Conservation (phyloP, 1,140 invertebrate species). For the Euglossa dilemma region DNA sequence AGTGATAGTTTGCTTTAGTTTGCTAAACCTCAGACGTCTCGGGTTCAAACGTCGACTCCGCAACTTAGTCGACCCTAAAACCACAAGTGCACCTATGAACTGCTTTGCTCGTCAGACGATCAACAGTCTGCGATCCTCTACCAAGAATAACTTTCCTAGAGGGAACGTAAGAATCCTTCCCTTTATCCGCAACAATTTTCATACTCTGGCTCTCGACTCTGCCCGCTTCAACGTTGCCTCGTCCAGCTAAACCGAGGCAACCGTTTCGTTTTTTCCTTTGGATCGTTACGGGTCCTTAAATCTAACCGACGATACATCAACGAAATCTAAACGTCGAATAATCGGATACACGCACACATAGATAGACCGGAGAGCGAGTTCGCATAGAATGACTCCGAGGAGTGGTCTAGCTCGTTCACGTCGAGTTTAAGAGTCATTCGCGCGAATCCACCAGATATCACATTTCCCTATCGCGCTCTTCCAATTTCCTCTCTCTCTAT, state of each 20-base stretch:
- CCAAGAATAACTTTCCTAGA: neutral
- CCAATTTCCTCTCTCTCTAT: neutral
- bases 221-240: no score
- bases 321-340: no score
- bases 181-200: neutral
- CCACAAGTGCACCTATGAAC: constrained; percentile 44
- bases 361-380: no score
- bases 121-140: neutral
- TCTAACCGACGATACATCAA: no score
- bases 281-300: no score
- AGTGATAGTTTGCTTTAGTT: constrained; percentile 77
- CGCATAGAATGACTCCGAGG: no score
- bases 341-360: no score
- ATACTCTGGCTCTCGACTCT: no score
- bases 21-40: constrained; percentile 68
- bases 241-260: no score
- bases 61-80: constrained; percentile 61
- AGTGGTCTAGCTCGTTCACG: no score
- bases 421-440: neutral
- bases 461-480: neutral
- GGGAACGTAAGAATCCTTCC: neutral
- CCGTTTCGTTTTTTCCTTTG: no score
- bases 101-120: constrained; percentile 40
- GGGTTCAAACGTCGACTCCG: constrained; percentile 56
- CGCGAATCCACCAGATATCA: neutral